Evolutionary conservation across 2,113 vertebrate species (phyloP), one percentile per base, ranked within the genome.

Genomic region (Oreocharis arfaki): DNA sequence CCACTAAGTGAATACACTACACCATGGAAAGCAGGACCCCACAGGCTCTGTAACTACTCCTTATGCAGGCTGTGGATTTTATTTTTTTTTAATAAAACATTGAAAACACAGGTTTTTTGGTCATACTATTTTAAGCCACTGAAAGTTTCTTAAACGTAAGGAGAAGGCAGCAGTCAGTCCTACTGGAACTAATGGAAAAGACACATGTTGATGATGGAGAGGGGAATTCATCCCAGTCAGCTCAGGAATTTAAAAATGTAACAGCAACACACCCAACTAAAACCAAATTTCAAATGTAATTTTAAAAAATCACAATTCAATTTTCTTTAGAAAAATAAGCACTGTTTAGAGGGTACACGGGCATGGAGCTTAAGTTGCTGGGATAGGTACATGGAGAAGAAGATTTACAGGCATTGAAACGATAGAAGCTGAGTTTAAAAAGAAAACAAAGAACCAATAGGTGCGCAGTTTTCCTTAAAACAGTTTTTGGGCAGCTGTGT

Each of bases 141-240:
- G 3, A n/a, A 82, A 52, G 28, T 33, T 82, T 84, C 35, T 39
- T 68, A 52, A 75, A 52, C 22, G 8, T 10, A 49, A 50, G 13
- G 16, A 67, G 42, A 86, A 84, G 41, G 56, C 60, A 92, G 61
- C 17, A 90, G 63, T 32, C 60, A 69, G 41, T 39, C 49, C 32
- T 64, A 57, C 89, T 81, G 68, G 76, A 80, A 93, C n/a, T 78
- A 86, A 94, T 75, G 75, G 88, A 85, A 93, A 95, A 93, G 85
- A 67, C 82, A 93, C 33, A 74, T n/a, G 49, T 15, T 90, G 85
- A 87, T 86, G 88, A 83, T 39, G 83, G 60, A 90, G 27, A 90
- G 13, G 5, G 23, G 42, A 95, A 88, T 90, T 96, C 56, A 70
- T 20, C 13, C 14, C 89, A 93, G 87, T 37, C 60, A 77, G 83